phyloP scores from a whole-genome alignment of 2,888 invertebrate genomes.

The Drosophila formosana region DNA sequence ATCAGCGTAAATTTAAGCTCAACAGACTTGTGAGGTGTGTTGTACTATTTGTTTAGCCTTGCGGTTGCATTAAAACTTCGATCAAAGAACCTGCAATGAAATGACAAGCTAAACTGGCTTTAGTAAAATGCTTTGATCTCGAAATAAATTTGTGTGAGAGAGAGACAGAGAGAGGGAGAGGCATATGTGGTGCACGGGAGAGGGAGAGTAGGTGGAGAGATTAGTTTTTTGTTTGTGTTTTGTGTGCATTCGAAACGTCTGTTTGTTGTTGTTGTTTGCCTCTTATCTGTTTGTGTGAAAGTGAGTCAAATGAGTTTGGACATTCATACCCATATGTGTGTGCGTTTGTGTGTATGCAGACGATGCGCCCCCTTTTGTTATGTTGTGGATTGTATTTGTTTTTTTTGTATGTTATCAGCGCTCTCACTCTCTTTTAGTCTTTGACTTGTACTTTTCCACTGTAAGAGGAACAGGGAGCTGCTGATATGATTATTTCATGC shows the following conservation, averaged over 20 bases:
- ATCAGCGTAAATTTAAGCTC: conserved; percentile 17
- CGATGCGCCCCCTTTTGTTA: conserved; percentile 27
- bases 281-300: conserved; percentile 73
- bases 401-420: conserved; percentile 48
- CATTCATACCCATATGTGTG: conserved; percentile 10
- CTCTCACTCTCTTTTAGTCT: conserved; percentile 25
- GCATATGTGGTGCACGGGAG: background rate
- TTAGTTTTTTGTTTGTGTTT: conserved; percentile 32
- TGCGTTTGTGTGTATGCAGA: background rate
- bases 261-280: conserved; percentile 55
- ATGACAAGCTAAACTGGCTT: conserved; percentile 22
- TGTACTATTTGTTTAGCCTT: conserved; percentile 20
- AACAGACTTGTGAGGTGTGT: conserved; percentile 1
- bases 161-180: background rate
- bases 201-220: conserved; percentile 1
- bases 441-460: conserved; percentile 28
- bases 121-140: conserved; percentile 46
- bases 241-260: conserved; percentile 45
- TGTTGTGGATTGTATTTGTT: conserved; percentile 28
- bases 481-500: conserved; percentile 37
- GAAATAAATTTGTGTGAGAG: conserved; percentile 17
- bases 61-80: conserved; percentile 12
- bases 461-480: background rate
- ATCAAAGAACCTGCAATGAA: conserved; percentile 24
- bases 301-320: conserved; percentile 67